These are phyloP conservation scores for Hypanus sabinus DNA, from an alignment of 2,113 vertebrate genomes.

Conservation along the genomic window DNA sequence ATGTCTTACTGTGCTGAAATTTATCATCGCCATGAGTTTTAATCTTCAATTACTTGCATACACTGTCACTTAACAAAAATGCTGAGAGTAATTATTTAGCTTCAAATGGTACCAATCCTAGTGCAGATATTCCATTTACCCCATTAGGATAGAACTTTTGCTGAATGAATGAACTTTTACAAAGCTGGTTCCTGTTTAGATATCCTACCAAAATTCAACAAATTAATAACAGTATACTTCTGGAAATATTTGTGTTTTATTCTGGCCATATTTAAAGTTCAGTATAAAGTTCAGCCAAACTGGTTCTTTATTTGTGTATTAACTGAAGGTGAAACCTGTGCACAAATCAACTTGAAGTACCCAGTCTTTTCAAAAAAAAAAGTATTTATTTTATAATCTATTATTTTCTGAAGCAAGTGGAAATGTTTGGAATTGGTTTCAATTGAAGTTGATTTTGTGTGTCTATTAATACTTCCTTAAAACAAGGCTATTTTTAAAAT, in stretches of 20 bases:
- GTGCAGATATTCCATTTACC: not conserved
- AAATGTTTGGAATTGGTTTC: constrained; percentile 26
- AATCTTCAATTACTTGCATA: not conserved
- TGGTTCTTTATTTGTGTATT: not conserved
- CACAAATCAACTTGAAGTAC: not conserved
- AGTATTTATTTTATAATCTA: not conserved
- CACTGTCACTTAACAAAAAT: not conserved
- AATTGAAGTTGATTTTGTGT: not conserved
- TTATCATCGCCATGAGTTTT: not conserved
- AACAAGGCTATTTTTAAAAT: not conserved
- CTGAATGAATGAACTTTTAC: not conserved
- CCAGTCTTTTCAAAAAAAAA: too few relatives aligned
- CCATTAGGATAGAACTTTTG: too few relatives aligned
- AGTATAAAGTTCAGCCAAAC: not conserved
- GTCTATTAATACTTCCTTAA: not conserved
- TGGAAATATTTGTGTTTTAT: not conserved
- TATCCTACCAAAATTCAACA: not conserved
- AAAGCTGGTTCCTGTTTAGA: not conserved
- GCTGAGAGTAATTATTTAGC: not conserved
- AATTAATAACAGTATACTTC: not conserved
- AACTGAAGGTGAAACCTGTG: not conserved
- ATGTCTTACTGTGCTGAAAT: not conserved
- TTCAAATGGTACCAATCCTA: not conserved
- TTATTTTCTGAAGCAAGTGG: not conserved
- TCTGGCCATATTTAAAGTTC: not conserved